Base-by-base conservation (phyloP, 2,888 invertebrate species). In the Scrobipalpa atriplicella region DNA sequence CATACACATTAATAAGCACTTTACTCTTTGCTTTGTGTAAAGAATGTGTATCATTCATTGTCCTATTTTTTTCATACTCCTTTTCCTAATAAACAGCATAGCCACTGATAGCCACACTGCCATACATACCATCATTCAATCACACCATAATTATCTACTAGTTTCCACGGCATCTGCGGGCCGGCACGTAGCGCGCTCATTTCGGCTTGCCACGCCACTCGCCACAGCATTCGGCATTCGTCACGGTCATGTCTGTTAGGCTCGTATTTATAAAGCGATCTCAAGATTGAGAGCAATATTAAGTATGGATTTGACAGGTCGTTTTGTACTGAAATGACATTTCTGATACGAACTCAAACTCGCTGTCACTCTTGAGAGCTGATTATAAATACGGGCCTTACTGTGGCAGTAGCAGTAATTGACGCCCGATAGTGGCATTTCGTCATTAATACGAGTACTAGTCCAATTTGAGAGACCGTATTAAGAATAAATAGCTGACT, bases 141-240 rank as follows among this genome's bases (percentile, higher is more conserved):
- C 47, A 16, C 16, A 47, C 16, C 43, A 43, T 43, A 43, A 43
- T 47, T n/a, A 47, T 47, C 47, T 47, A 2, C 16, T n/a, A 47
- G 54, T 11, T 56, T 56, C 52, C 19, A 52, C 10, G 19, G 10
- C 21, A 70, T 68, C 72, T 72, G 71, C 54, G 54, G 10, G 1
- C 52, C 41, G 75, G 73, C 78, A 75, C 78, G 79, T 81, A 79
- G 70, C 72, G 78, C 73, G 73, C 78, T 78, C 77, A 79, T 83
- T 87, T 82, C 77, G 79, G 76, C 73, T 79, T 78, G 73, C 73
- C 74, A 72, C 75, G 68, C 72, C 78, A 84, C 89, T 86, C 79
- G 85, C 84, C 78, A 79, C 80, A 82, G 78, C 67, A 81, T 81
- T 47, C 47, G 47, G 2, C 47, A 81, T 82, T 47, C 47, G 47